Conservation (phyloP, 2,113 vertebrate genomes). For the Gallinago jamesoni region DNA sequence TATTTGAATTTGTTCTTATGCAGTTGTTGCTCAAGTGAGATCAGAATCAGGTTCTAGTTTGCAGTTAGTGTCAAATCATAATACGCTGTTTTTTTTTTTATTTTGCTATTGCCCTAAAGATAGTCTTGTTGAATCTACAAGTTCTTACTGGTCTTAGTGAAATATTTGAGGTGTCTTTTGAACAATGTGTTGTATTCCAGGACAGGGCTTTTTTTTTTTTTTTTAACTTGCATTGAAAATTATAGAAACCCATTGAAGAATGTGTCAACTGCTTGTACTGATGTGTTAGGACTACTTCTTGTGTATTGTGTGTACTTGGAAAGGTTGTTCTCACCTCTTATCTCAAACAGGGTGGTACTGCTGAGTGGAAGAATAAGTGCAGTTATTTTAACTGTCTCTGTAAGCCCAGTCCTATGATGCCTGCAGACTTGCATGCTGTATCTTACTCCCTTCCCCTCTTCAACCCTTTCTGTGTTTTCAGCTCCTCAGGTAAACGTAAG, state of each 20-base stretch:
- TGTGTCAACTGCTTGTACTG: not conserved
- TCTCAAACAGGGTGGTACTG: not conserved
- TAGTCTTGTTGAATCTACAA: not conserved
- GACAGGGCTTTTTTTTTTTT: not conserved
- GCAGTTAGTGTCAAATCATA: not conserved
- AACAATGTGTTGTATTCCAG: not conserved
- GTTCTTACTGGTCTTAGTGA: not conserved
- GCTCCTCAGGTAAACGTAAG: not conserved
- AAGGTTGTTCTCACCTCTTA: slow-evolving; percentile 44
- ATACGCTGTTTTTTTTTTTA: not conserved
- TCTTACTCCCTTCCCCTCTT: not conserved
- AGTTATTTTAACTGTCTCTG: slow-evolving; percentile 8
- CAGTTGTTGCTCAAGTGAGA: not conserved
- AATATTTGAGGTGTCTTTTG: not conserved
- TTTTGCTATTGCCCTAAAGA: not conserved
- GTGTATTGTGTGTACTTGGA: not conserved
- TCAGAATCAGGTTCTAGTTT: not conserved
- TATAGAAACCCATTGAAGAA: not conserved
- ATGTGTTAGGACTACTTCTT: not conserved
- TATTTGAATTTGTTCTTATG: not conserved
- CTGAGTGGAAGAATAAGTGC: not conserved
- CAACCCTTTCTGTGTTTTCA: not conserved
- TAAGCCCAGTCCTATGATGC: not conserved
- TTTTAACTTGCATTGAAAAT: not conserved
- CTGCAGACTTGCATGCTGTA: not conserved